These are phyloP conservation scores for Tetramorium alpestre DNA, from an alignment of 1,140 invertebrate species.

Conservation along the genomic window DNA sequence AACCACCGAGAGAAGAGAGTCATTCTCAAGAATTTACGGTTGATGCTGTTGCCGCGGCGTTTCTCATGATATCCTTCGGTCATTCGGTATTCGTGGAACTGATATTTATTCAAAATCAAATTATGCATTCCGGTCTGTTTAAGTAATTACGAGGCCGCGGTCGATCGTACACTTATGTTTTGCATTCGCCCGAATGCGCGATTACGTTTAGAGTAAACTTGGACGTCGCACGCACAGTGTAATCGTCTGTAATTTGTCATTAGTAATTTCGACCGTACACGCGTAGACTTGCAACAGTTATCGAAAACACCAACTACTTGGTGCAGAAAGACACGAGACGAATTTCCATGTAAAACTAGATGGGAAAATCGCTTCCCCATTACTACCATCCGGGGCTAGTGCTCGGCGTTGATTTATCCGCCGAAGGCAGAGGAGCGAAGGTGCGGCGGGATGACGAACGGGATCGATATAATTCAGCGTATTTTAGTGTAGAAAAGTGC, in stretches of 20 bases:
- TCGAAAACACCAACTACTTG: background rate
- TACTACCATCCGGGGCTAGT: constrained; percentile 16
- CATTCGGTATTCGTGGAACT: background rate
- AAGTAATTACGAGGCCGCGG: constrained; percentile 43
- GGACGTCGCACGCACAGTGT: background rate
- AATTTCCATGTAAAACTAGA: constrained; percentile 73
- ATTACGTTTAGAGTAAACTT: constrained; percentile 36
- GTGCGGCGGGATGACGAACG: constrained; percentile 34
- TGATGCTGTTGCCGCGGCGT: constrained; percentile 22
- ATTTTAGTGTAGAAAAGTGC: constrained; percentile 72
- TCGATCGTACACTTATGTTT: constrained; percentile 30
- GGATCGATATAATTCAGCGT: constrained; percentile 53
- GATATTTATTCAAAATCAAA: constrained; percentile 60
- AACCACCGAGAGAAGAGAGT: constrained; percentile 16
- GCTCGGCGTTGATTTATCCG: constrained; percentile 3
- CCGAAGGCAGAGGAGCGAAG: constrained; percentile 8
- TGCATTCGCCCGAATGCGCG: background rate
- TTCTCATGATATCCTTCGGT: background rate
- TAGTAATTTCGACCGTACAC: background rate
- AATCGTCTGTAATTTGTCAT: constrained; percentile 12
- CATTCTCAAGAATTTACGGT: constrained; percentile 55
- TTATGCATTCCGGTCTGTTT: constrained; percentile 52
- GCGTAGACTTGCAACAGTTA: background rate
- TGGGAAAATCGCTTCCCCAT: background rate
- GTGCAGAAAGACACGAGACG: constrained; percentile 32